Base-by-base conservation (phyloP, 92 coral and sea anemone species). In the Montipora capitata region DNA sequence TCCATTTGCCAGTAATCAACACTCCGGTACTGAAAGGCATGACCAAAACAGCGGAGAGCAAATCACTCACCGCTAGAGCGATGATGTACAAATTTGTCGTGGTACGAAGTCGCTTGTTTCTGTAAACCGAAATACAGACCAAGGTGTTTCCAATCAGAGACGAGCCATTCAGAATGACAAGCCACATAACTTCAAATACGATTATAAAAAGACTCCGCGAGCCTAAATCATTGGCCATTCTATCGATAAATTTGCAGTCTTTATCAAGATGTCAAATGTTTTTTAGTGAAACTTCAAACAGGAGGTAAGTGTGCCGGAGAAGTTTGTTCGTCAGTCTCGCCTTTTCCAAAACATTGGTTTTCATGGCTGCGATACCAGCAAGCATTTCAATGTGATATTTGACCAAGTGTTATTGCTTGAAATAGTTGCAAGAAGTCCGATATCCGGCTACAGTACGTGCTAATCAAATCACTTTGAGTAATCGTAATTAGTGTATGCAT, bases 91-190 rank as follows among this genome's bases (percentile, higher is more conserved):
- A 16, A 40, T 80, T 80, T 15, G 85, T 80, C 41, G 85, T 64
- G 9, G 85, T 80, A 4, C 85, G 85, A 3, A 80, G 76, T 5
- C 74, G 72, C 18, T 10, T 42, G 76, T 80, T 80, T 40, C 10
- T n/a, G 61, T 65, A 80, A 44, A 80, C 85, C 2, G 85, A 62
- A 14, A 80, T 40, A 48, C 85, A 80, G 15, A 80, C 85, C 56
- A 80, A 18, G 2, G 42, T 61, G 59, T 80, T 80, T 61, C 85
- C 76, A 13, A 35, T 18, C 2, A 80, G 61, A 41, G 58, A 41
- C 61, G 45, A 5, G 4, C 64, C 40, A 43, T 80, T 80, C 0
- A 80, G 7, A n/a, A 80, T 38, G 39, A 80, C 3, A 2, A 61
- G 17, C 7, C n/a, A 62, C 40, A 15, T 16, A 35, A 62, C 74